Base-by-base conservation (phyloP, 2,797 vertebrate species). In the Yasuhikotakia modesta region DNA sequence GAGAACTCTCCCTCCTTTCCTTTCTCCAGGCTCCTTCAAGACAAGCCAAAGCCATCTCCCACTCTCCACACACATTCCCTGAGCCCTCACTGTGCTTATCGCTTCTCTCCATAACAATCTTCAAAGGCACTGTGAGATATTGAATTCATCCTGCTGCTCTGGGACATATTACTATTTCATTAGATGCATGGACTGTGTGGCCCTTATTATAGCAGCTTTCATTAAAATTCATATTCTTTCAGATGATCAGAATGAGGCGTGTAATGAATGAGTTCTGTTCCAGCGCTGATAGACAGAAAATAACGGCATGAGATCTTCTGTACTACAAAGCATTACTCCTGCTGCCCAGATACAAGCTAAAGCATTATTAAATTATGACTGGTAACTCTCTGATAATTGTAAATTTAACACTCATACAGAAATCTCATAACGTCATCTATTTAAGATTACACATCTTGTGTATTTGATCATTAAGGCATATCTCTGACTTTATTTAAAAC, bases 51-150 rank as follows among this genome's bases (percentile, higher is more conserved):
- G 82, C 74, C 78, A 46, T 73, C 78, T 77, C 65, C n/a, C 61
- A 69, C 79, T 78, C 80, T 85, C 83, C 24, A 69, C 68, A 69
- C 68, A 67, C 83, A 82, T 88, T 87, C 86, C 79, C 76, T 70
- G 76, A 76, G 80, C 82, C 80, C 85, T 69, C 84, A 60, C 70
- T 76, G 43, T 65, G 58, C 78, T 82, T 77, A 79, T 81, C 85
- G 63, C 79, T 74, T 76, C 71, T 82, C 83, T 80, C 52, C 71
- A 46, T 58, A 80, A 74, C 83, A 79, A 82, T 78, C 84, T 82
- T 83, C 79, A 83, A 87, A 87, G 76, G 57, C 79, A 76, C 35
- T 39, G 71, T 57, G 60, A 69, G 73, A 79, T 68, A 79, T 84
- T 82, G 85, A 55, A 73, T 63, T 81, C 73, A 82, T 84, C 50